Evolutionary conservation across 2,113 vertebrate genomes (phyloP).

Genomic region (Megatriorchis doriae): DNA sequence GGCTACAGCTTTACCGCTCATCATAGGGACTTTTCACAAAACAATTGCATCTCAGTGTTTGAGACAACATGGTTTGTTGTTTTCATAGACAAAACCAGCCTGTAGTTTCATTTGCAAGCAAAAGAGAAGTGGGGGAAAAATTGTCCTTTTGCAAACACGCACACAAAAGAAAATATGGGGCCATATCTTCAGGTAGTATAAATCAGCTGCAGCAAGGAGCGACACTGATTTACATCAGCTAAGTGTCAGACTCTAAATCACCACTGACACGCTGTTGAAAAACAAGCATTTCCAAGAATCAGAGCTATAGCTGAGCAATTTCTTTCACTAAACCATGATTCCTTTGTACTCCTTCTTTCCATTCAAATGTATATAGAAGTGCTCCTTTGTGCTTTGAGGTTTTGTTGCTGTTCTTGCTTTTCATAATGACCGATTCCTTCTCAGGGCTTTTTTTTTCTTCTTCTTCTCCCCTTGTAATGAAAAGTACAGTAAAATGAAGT

Average conservation of each 20-base stretch:
- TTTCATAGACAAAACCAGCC: neutral
- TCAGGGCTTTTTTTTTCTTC: neutral
- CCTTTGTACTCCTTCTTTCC: neutral
- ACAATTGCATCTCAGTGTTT: neutral
- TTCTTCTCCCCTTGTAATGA: neutral
- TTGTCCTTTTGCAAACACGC: neutral
- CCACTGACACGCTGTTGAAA: neutral
- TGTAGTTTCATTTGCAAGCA: neutral
- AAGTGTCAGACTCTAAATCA: slow-evolving; percentile 44
- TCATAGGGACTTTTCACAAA: neutral
- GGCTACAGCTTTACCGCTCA: neutral
- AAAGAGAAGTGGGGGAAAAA: neutral
- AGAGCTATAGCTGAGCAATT: slow-evolving; percentile 21
- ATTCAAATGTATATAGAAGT: neutral
- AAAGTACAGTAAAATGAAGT: slow-evolving; percentile 32
- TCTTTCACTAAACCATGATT: neutral
- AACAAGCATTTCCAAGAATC: slow-evolving; percentile 33
- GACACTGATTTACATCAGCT: slow-evolving; percentile 51
- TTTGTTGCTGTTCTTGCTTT: slow-evolving; percentile 30
- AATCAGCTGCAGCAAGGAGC: slow-evolving; percentile 11
- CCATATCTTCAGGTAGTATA: slow-evolving; percentile 32
- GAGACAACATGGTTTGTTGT: neutral
- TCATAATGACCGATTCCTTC: neutral
- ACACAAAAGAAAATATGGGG: slow-evolving; percentile 12
- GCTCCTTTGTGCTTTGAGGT: slow-evolving; percentile 42